Base-by-base conservation (phyloP, 2,797 vertebrate species). In the Crocodylus rhombifer region DNA sequence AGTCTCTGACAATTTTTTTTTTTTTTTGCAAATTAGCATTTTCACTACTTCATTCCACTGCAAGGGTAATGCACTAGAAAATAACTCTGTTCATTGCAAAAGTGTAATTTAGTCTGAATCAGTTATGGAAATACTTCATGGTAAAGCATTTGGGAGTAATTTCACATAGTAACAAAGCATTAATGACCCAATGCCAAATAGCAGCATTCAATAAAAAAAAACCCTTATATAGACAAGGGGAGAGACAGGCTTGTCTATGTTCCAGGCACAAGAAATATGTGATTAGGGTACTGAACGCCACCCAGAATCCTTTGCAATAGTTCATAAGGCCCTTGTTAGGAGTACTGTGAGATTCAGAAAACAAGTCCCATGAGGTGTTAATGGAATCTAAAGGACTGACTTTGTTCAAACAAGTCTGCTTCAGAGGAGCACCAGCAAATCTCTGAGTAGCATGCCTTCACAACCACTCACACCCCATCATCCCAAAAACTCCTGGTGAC, bases 391-490 rank as follows among this genome's bases (percentile, higher is more conserved):
- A 74, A 7, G 56, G 42, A 12, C 0, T 25, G 2, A 0, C 18
- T 2, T 3, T 21, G 10, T 64, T 77, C 14, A 23, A 14, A 1
- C 30, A 33, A 58, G 9, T 12, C 64, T 61, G 42, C 3, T 88
- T 30, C 77, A 55, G 17, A 60, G 78, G 63, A 16, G 74, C 30
- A 7, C 0, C 0, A 25, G 18, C 30, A 0, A 57, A 15, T 73
- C 33, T 42, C 30, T 0, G 0, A 16, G 57, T 0, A 73, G 36
- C 0, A 0, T 12, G n/a, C 7, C 36, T 26, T 20, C 57, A 67
- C 12, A 51, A 63, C 16, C 18, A 36, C 25, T 20, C 77, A 65
- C 33, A 60, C n/a, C 16, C 26, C 7, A 55, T 5, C 21, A 14
- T 61, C 30, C 73, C 69, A n/a, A 36, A 57, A 69, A 58, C 63